Evolutionary conservation across 2,888 invertebrate genomes (phyloP), one percentile per base, ranked within the genome.

Genomic region (Ophion ellenae): DNA sequence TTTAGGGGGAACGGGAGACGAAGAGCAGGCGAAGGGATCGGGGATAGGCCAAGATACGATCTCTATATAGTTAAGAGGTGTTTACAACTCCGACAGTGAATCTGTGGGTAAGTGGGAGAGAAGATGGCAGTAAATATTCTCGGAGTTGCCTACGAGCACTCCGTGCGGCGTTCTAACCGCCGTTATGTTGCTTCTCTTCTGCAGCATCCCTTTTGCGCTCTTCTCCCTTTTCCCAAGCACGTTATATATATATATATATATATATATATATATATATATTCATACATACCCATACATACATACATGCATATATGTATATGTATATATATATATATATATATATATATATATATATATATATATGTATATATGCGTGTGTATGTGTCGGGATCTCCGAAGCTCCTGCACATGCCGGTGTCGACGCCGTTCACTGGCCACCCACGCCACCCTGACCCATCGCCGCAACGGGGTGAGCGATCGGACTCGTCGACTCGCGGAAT

Each of bases 51-150:
- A 67, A 86, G 94, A 94, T 93, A 90, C 88, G 93, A 94, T 93
- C 94, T 92, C 91, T 90, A 91, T 93, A 92, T 89, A 92, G 93
- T 94, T 94, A 94, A 93, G 94, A 94, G 94, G 93, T 94, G 94
- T 94, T 93, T 94, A 94, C 94, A 93, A 93, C 91, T 93, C 92
- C 92, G 90, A 91, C 92, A 92, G 93, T 93, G 94, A 94, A 94
- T 94, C 93, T 93, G 93, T 91, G 93, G 93, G 92, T 92, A 93
- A 93, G 92, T 93, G 93, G 92, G 91, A 92, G 93, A 93, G 93
- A 93, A 93, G 92, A 93, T 93, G 93, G 93, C 93, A 92, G 94
- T 94, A 94, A 93, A 94, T 93, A 94, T 94, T 94, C 93, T 91
- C 88, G 80, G 82, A 88, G 88, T 90, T 87, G 20, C 24, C 89